phyloP scores from a whole-genome alignment of 2,113 vertebrate genomes.

The Lipophrys pholis region DNA sequence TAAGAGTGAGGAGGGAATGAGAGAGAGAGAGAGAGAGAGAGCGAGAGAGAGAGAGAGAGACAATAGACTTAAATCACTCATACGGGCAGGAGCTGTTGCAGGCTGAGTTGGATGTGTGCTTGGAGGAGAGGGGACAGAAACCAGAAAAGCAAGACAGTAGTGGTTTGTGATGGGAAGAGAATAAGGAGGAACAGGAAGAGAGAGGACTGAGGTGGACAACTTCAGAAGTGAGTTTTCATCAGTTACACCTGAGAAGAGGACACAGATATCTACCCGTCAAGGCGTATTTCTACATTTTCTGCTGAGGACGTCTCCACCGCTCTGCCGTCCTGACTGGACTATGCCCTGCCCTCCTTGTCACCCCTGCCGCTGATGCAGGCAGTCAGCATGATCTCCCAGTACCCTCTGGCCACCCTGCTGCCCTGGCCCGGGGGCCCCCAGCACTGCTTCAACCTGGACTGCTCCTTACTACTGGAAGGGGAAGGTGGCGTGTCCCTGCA shows the following conservation, averaged over 20 bases:
- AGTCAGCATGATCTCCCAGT: conserved; percentile 80
- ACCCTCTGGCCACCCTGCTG: conserved; percentile 79
- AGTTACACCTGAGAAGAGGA: conserved; percentile 25
- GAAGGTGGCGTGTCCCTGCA: conserved; percentile 82
- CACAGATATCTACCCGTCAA: neutral
- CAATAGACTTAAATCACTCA: conserved; percentile 82
- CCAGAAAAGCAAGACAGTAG: conserved; percentile 6
- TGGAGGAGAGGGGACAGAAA: conserved; percentile 15
- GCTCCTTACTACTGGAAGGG: conserved; percentile 74
- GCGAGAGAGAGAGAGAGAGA: conserved; percentile 34
- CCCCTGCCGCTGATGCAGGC: conserved; percentile 54
- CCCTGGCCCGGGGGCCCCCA: conserved; percentile 71
- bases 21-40: conserved; percentile 15
- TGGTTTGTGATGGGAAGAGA: neutral
- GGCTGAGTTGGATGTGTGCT: conserved; percentile 41
- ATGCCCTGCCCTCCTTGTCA: conserved; percentile 62
- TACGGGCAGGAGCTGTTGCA: conserved; percentile 68
- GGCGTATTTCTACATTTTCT: neutral
- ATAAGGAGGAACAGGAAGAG: conserved; percentile 30
- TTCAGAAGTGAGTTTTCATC: conserved; percentile 27
- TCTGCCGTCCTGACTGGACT: conserved; percentile 53
- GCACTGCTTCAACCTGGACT: conserved; percentile 72
- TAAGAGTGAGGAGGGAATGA: conserved; percentile 50
- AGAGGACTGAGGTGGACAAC: conserved; percentile 34
- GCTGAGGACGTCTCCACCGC: conserved; percentile 24